phyloP scores from a whole-genome alignment of 2,113 vertebrate species.

The Leptocoma aspasia region DNA sequence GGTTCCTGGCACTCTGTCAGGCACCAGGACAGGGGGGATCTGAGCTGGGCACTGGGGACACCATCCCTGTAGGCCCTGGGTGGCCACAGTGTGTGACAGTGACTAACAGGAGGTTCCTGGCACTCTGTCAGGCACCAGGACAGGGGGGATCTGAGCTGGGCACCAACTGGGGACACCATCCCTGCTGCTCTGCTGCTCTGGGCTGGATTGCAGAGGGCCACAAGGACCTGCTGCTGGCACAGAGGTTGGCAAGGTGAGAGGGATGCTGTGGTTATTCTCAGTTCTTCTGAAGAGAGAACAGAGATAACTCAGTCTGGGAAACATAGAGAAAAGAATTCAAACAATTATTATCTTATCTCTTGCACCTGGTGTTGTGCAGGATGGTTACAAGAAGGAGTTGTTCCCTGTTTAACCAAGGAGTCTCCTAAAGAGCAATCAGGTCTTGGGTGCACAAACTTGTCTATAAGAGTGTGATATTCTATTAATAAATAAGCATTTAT shows the following conservation, averaged over 20 bases:
- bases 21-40: neutral
- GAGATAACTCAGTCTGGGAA: too few species aligned
- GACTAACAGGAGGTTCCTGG: fast-evolving
- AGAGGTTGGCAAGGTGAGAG: neutral
- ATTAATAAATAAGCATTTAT: too few species aligned
- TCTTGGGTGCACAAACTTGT: too few species aligned
- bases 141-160: neutral
- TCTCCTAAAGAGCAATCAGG: too few species aligned
- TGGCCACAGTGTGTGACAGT: neutral
- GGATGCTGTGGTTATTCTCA: too few species aligned
- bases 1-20: neutral
- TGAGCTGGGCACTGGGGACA: neutral
- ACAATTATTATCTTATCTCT: too few species aligned
- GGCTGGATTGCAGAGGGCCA: neutral
- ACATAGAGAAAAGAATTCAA: too few species aligned
- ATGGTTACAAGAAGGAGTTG: too few species aligned
- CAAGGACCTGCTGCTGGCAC: neutral
- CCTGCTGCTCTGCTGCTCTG: neutral
- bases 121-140: neutral
- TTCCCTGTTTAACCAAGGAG: too few species aligned
- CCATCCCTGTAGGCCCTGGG: neutral
- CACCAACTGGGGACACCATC: neutral
- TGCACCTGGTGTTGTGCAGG: too few species aligned
- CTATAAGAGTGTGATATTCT: too few species aligned
- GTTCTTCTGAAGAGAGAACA: too few species aligned